These are phyloP conservation scores for Malurus cyaneus DNA, from an alignment of 2,113 vertebrate species.

Conservation along the genomic window DNA sequence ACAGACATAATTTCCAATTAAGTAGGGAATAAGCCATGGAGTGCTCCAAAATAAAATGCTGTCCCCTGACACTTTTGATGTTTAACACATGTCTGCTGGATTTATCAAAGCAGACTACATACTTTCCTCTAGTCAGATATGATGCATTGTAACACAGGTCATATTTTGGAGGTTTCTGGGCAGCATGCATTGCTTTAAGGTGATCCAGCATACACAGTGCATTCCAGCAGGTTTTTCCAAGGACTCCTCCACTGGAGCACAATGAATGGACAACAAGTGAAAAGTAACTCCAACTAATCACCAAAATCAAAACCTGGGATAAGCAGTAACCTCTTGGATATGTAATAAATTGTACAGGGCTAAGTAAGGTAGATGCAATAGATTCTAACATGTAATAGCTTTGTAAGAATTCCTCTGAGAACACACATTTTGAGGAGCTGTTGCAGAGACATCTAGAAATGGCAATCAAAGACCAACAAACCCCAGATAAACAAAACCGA, in stretches of 20 bases:
- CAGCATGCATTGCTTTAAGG: not conserved
- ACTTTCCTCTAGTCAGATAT: not conserved
- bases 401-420: not conserved
- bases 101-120: not conserved
- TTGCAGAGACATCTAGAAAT: not conserved
- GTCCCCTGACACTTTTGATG: not conserved
- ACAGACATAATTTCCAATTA: not conserved
- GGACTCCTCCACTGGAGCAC: not conserved
- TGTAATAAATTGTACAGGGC: not conserved
- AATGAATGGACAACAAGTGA: not conserved
- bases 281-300: not conserved
- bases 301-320: not conserved
- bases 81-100: not conserved
- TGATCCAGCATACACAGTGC: accelerated
- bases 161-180: not conserved
- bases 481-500: not conserved
- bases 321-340: not conserved
- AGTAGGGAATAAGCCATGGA: not conserved
- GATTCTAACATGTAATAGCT: not conserved
- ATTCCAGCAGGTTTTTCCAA: not conserved
- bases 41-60: not conserved
- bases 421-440: not conserved
- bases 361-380: not conserved
- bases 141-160: not conserved
- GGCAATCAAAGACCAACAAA: not conserved